Conservation (phyloP, 2,888 invertebrate species). For the Artemia sinica region DNA sequence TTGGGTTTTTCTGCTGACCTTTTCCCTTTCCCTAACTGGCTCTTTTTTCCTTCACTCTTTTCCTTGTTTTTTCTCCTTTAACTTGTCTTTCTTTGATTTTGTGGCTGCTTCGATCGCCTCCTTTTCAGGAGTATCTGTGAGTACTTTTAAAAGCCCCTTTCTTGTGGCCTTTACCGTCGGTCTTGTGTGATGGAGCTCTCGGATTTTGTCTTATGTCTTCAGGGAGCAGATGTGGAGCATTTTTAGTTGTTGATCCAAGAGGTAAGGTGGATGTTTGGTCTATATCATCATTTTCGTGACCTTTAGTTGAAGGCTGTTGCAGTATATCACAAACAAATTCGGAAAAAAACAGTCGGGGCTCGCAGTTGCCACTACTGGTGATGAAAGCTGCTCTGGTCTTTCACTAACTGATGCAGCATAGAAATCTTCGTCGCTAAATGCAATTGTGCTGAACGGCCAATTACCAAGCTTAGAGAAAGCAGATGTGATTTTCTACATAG, state of each 20-base stretch:
- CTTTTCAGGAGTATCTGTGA: background rate
- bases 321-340: background rate
- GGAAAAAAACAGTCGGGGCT: background rate
- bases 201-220: background rate
- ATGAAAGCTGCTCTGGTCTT: slow-evolving; percentile 17
- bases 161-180: background rate
- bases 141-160: background rate
- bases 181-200: background rate
- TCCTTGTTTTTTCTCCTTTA: background rate
- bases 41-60: background rate
- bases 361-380: no score
- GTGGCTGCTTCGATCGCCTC: background rate
- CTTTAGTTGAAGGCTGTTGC: background rate
- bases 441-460: slow-evolving; percentile 28
- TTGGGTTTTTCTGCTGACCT: background rate
- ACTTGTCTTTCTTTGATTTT: background rate
- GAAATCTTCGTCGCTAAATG: slow-evolving; percentile 29
- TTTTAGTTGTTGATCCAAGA: background rate
- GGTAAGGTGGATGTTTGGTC: background rate
- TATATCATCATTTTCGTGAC: background rate
- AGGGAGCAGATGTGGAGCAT: background rate
- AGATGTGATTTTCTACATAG: background rate
- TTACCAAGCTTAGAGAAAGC: slow-evolving; percentile 29
- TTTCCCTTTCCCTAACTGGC: background rate
- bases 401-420: slow-evolving; percentile 27